Conservation (phyloP, 2,797 vertebrate species). For the Phataginus tricuspis region DNA sequence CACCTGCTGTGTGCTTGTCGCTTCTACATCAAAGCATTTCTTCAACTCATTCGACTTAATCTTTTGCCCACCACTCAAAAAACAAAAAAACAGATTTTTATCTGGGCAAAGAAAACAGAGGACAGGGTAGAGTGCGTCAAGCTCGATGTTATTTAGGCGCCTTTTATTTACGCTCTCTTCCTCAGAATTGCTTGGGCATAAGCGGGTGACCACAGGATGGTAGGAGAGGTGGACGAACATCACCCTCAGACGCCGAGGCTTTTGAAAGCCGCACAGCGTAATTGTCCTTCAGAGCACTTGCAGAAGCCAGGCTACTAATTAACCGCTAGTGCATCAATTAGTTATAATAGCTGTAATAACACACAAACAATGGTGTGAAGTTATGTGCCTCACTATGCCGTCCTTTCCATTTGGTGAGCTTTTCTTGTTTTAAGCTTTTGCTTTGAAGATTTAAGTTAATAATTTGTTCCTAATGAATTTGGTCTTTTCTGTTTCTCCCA, state of each 20-base stretch:
- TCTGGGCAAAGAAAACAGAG: not conserved
- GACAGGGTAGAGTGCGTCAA: rapidly evolving
- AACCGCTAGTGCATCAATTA: conserved; percentile 75
- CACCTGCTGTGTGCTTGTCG: not conserved
- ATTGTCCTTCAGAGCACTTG: conserved; percentile 72
- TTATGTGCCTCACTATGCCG: not conserved
- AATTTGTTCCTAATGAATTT: conserved; percentile 76
- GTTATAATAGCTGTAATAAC: conserved; percentile 64
- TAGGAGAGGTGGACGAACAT: conserved; percentile 12
- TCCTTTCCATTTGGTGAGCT: not conserved
- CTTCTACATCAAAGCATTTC: rapidly evolving
- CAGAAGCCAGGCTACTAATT: conserved; percentile 75
- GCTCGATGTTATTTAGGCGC: rapidly evolving
- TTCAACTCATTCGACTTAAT: rapidly evolving
- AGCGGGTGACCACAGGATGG: not conserved
- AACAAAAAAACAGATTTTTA: not conserved
- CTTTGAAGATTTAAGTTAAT: conserved; percentile 80
- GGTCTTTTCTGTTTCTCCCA: conserved; percentile 58
- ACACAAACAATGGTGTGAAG: conserved; percentile 56
- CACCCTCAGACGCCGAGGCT: not conserved
- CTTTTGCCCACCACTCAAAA: not conserved
- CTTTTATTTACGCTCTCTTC: not conserved
- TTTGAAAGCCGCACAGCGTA: conserved; percentile 51
- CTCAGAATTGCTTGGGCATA: rapidly evolving
- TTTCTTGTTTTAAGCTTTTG: conserved; percentile 39